phyloP scores from a whole-genome alignment of 2,113 vertebrate species.

The Cairina moschata region DNA sequence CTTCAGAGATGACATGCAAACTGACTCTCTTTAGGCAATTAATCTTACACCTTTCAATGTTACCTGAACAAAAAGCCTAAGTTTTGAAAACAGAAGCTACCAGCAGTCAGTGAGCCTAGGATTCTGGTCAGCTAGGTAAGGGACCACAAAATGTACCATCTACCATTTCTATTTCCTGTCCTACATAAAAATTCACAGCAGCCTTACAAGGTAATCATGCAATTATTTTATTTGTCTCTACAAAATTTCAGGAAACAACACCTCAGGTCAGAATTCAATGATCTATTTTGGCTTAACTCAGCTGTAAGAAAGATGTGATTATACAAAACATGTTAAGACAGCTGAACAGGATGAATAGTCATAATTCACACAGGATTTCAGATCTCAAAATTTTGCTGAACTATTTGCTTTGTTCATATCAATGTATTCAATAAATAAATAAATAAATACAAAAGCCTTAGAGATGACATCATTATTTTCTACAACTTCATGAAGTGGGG shows the following conservation, averaged over 20 bases:
- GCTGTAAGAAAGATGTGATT: not conserved
- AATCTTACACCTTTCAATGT: not conserved
- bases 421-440: not conserved
- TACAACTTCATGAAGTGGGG: not conserved
- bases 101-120: not conserved
- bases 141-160: not conserved
- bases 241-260: not conserved
- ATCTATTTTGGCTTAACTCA: not conserved
- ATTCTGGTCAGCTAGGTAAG: not conserved
- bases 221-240: not conserved
- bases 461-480: too few relatives aligned
- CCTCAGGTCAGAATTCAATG: not conserved
- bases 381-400: not conserved
- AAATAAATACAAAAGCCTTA: too few relatives aligned
- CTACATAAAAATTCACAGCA: not conserved
- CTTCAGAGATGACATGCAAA: not conserved
- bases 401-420: not conserved
- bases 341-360: not conserved
- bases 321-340: not conserved
- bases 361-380: not conserved
- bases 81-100: not conserved
- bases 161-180: not conserved
- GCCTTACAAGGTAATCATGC: accelerated
- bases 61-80: not conserved
- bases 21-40: not conserved